phyloP scores from a whole-genome alignment of 2,797 vertebrate species.

The Aplochiton taeniatus region DNA sequence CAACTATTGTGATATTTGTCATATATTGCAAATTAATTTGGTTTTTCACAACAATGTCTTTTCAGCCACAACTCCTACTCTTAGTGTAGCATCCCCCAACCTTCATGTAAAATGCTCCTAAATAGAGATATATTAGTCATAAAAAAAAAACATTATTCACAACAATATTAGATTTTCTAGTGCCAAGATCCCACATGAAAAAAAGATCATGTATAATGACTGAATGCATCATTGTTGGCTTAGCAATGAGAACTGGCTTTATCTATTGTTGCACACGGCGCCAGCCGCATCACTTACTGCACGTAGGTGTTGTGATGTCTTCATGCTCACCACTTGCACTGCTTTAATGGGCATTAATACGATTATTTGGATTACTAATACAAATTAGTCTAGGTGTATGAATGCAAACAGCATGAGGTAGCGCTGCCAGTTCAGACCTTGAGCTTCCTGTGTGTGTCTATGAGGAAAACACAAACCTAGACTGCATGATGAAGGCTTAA shows the following conservation, averaged over 20 bases:
- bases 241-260: conserved; percentile 36
- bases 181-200: conserved; percentile 42
- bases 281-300: conserved; percentile 34
- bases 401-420: conserved; percentile 60
- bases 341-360: conserved; percentile 79
- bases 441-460: conserved; percentile 55
- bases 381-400: conserved; percentile 73
- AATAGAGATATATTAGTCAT: conserved; percentile 9
- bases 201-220: conserved; percentile 27
- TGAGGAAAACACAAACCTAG: conserved; percentile 33
- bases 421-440: conserved; percentile 62
- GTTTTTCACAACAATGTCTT: too few relatives aligned
- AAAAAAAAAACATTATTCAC: neutral
- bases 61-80: neutral
- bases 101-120: neutral
- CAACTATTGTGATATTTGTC: too few relatives aligned
- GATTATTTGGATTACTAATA: conserved; percentile 82
- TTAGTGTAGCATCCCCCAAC: conserved; percentile 22
- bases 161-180: conserved; percentile 12
- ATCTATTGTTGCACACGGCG: conserved; percentile 44
- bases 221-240: conserved; percentile 43
- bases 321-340: conserved; percentile 71
- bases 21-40: too few relatives aligned
- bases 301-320: conserved; percentile 79
- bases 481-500: conserved; percentile 50